A percentile compares a stretch with the other conserved stretches of the same genome.
phyloP scores from a whole-genome alignment of 1,140 invertebrate genomes.

The Holcopasites calliopsidis region DNA sequence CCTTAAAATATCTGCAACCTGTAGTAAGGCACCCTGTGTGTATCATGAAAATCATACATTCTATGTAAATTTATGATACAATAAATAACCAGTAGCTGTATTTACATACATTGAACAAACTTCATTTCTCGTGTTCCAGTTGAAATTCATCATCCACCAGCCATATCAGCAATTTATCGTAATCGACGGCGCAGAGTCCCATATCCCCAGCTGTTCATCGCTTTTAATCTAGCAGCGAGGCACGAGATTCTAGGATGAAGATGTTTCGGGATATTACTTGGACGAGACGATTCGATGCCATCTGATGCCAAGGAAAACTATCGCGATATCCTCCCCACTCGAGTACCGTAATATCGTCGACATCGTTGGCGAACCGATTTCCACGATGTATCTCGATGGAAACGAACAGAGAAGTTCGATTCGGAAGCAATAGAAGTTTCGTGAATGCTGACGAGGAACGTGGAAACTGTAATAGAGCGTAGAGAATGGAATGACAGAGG shows the following conservation, averaged over 20 bases:
- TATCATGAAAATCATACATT: too few species aligned
- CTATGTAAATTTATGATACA: too few species aligned
- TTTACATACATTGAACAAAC: background rate
- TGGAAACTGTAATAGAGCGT: background rate
- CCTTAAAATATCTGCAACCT: too few species aligned
- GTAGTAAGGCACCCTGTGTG: too few species aligned
- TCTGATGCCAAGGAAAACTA: too few species aligned
- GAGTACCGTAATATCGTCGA: background rate
- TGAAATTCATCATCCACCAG: background rate
- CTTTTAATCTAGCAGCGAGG: background rate
- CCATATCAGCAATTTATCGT: background rate
- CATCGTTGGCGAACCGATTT: background rate
- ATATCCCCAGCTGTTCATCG: background rate
- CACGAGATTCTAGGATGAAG: too few species aligned
- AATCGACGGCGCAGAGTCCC: background rate
- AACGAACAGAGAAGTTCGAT: background rate
- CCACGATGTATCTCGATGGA: background rate
- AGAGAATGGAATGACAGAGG: background rate
- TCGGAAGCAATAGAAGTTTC: conserved; percentile 8
- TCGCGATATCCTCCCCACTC: too few species aligned
- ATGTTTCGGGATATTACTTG: too few species aligned
- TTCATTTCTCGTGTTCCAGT: background rate
- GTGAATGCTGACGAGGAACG: background rate
- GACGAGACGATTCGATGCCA: too few species aligned
- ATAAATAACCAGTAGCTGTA: too few species aligned